A percentile compares a stretch with the other conserved stretches of the same genome.
Evolutionary conservation across 2,888 invertebrate genomes (phyloP).

Genomic region (Phengaris alcon): DNA sequence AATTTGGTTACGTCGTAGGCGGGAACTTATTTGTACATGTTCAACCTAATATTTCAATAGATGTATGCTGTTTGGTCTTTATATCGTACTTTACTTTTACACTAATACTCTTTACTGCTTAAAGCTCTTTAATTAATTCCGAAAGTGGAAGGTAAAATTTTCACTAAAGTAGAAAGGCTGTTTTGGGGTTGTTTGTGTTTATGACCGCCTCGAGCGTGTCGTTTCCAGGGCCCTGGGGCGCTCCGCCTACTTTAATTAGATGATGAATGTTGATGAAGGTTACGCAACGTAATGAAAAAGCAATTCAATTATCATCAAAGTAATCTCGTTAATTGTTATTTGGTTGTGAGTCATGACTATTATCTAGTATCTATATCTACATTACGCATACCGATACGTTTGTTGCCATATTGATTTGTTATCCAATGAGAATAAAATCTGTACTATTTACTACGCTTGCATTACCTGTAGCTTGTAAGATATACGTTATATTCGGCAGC

Average conservation of each 20-base stretch:
- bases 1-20: background rate
- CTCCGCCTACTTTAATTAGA: conserved; percentile 10
- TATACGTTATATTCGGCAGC: background rate
- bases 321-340: conserved; percentile 13
- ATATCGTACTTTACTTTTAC: background rate
- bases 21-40: background rate
- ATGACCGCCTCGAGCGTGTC: conserved; percentile 5
- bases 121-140: conserved; percentile 5
- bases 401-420: conserved; percentile 6
- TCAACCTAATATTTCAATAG: background rate
- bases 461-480: too few relatives aligned
- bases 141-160: conserved; percentile 15
- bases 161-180: conserved; percentile 2
- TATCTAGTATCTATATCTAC: background rate
- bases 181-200: conserved; percentile 14
- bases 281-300: conserved; percentile 16
- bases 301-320: conserved; percentile 4
- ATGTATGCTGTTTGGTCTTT: background rate
- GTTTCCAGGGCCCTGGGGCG: background rate
- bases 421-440: background rate
- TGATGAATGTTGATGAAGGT: conserved; percentile 20
- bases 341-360: background rate
- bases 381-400: background rate
- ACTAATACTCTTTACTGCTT: background rate
- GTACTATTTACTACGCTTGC: background rate